Percentiles rank a stretch among this genome's conserved stretches.
Evolutionary conservation across 2,888 invertebrate species (phyloP).

Genomic region (Pinctada fucata): DNA sequence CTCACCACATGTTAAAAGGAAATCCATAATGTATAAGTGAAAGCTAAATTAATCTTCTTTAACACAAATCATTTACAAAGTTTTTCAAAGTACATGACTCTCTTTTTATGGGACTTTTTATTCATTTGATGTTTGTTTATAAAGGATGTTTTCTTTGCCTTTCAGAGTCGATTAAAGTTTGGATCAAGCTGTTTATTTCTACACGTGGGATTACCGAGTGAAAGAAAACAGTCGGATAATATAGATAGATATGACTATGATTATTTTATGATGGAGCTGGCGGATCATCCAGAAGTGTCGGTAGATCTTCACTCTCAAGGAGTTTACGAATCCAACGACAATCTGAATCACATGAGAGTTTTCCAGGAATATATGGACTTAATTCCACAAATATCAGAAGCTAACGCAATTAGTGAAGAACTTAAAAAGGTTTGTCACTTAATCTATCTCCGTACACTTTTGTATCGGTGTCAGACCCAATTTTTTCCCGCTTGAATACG

Average conservation of each 20-base stretch:
- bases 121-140: too few species aligned
- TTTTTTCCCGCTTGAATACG: neutral
- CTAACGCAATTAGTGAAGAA: conserved; percentile 67
- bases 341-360: conserved; percentile 43
- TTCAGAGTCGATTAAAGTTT: conserved; percentile 63
- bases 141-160: conserved; percentile 7
- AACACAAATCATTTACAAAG: too few species aligned
- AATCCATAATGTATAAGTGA: too few species aligned
- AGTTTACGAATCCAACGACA: conserved; percentile 32
- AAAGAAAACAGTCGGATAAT: conserved; percentile 46
- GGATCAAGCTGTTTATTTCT: conserved; percentile 64
- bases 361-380: conserved; percentile 65
- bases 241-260: conserved; percentile 56
- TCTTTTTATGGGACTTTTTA: too few species aligned
- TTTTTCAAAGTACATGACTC: too few species aligned
- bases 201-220: conserved; percentile 56
- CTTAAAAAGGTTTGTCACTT: conserved; percentile 54
- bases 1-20: too few species aligned
- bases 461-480: neutral
- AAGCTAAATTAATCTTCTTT: too few species aligned
- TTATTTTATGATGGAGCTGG: conserved; percentile 63
- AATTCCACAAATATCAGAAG: conserved; percentile 63
- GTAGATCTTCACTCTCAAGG: conserved; percentile 46
- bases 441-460: neutral
- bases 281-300: conserved; percentile 55